Evolutionary conservation across 2,888 invertebrate species (phyloP), one percentile per base, ranked within the genome.

Genomic region (Scaptomyza reducta): DNA sequence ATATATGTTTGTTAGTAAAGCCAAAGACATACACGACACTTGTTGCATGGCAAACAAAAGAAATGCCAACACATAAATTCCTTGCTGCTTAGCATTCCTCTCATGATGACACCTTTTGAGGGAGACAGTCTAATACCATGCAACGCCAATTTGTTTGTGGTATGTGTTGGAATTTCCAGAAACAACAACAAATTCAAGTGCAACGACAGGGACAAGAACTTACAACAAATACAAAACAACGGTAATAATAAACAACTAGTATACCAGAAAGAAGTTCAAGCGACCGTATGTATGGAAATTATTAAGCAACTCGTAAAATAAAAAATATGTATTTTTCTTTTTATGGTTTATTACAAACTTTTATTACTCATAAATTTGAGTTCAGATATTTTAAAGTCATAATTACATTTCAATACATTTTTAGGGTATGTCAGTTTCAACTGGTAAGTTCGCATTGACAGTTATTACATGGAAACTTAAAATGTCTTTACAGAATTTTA

Each of bases 161-260:
- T 79, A 65, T 79, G 83, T 62, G 77, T 57, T 83, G 63, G 80
- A 80, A 80, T 80, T 65, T 73, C 65, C 42, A 44, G 14, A 35
- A 60, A 10, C 14, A 49, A 16, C 31, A n/a, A 54, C 56, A 73
- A 45, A 14, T 22, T 57, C 63, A 51, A 60, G 38, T 59, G 70
- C 63, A 70, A 3, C 38, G 44, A 67, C 62, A 74, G 33, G 33
- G 42, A 55, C 16, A 68, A 74, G 47, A 73, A 72, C 47, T 42
- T 46, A 14, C 33, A 41, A 10, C 53, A 54, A 33, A 14, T 27
- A n/a, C 13, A 13, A 18, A 55, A 16, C n/a, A 61, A 33, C 45
- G 45, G 16, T 31, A 25, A 31, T 14, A 31, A 9, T 31, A 6
- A 38, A 7, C 38, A 38, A 38, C 16, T 31, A 4, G 40, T 31